Base-by-base conservation (phyloP, 1,140 invertebrate species). In the Gryon sp. region DNA sequence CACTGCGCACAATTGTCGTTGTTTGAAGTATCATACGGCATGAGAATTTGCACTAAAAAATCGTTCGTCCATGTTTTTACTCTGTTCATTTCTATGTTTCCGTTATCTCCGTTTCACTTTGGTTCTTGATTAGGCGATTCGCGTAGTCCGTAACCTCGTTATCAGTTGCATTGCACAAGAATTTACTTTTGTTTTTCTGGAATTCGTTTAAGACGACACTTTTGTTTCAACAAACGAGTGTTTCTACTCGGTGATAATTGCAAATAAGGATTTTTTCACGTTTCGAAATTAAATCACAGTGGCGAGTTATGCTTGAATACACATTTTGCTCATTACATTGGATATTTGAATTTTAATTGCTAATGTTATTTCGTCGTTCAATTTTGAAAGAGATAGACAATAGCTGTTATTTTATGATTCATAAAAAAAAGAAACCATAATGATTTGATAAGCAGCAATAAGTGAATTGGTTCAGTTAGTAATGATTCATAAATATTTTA, bases 1-100 rank as follows among this genome's bases (percentile, higher is more conserved):
- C 60, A 52, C 30, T 28, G 45, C 55, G 60, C 66, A 46, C 59
- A 77, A 72, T 70, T 76, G 52, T 70, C 66, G 15, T 45, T 26
- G 22, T 18, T 12, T 34, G 22, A 60, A 68, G 72, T 52, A 40
- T 68, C 60, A 59, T 65, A 45, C 14, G 30, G 18, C 24, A 22
- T 9, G 16, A 72, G 62, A 45, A 57, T 63, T 34, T 43, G 34
- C 36, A 5, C 20, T 18, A 9, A 22, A 45, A 32, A 48, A 34
- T 52, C 28, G 38, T 15, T 36, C 3, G 32, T 30, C n/a, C 28
- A n/a, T 11, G 11, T n/a, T n/a, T n/a, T n/a, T n/a, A n/a, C n/a
- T n/a, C n/a, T n/a, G n/a, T n/a, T n/a, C n/a, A n/a, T n/a, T n/a
- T n/a, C n/a, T n/a, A n/a, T n/a, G n/a, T n/a, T n/a, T n/a, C n/a